These are phyloP conservation scores for Lutjanus erythropterus DNA, from an alignment of 2,113 vertebrate species.

Conservation along the genomic window DNA sequence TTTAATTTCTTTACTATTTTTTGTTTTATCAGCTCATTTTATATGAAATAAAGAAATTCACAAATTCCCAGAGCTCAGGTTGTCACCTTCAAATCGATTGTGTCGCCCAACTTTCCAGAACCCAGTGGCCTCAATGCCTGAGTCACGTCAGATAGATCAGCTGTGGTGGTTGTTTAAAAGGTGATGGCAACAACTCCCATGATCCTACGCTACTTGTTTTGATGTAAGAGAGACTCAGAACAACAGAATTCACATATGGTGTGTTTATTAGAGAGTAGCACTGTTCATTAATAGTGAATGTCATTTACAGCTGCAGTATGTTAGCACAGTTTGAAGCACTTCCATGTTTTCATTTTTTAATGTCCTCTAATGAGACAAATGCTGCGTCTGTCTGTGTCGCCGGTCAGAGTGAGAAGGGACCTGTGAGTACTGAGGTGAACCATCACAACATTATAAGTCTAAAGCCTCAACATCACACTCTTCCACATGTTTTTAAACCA, in stretches of 20 bases:
- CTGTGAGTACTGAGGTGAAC: neutral
- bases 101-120: neutral
- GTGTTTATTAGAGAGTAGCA: too few relatives aligned
- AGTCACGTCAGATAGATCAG: too few relatives aligned
- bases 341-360: neutral
- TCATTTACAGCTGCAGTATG: neutral
- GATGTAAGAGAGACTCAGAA: too few relatives aligned
- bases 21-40: neutral
- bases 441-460: neutral
- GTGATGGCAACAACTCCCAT: too few relatives aligned
- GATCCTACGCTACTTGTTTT: too few relatives aligned
- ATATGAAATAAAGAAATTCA: neutral
- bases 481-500: neutral
- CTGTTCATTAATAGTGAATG: neutral
- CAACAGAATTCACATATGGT: too few relatives aligned
- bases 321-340: neutral
- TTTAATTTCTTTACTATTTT: too few relatives aligned
- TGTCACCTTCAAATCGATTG: neutral
- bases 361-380: neutral
- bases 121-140: neutral
- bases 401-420: neutral
- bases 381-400: slow-evolving; percentile 3
- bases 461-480: neutral
- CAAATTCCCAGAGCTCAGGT: neutral
- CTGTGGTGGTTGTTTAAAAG: too few relatives aligned